Evolutionary conservation across 2,888 invertebrate genomes (phyloP).

Genomic region (Melinaea menophilus): DNA sequence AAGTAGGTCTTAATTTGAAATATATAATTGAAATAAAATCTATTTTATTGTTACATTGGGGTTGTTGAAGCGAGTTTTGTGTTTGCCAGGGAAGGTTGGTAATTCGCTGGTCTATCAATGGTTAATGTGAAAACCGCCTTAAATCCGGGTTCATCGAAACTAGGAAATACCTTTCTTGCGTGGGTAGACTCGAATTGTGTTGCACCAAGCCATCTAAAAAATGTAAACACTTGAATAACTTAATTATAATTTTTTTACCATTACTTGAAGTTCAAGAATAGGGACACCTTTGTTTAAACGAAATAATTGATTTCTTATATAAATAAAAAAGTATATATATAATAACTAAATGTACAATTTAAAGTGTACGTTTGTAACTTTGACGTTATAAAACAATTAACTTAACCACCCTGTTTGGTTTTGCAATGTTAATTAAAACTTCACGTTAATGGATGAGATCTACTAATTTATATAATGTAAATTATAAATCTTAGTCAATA

Average conservation of each 20-base stretch:
- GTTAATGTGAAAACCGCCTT: constrained; percentile 71
- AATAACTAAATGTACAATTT: too few species aligned
- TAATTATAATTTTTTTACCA: background rate
- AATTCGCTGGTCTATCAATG: constrained; percentile 58
- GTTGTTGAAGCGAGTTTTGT: constrained; percentile 47
- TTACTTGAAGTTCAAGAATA: background rate
- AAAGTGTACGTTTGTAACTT: too few species aligned
- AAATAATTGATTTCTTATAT: too few species aligned
- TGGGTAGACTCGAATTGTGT: constrained; percentile 84
- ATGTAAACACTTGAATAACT: background rate
- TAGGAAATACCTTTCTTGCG: constrained; percentile 86
- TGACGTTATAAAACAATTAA: too few species aligned
- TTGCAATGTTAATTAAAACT: too few species aligned
- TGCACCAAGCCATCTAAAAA: constrained; percentile 79
- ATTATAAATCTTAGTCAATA: too few species aligned
- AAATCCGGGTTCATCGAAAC: constrained; percentile 81
- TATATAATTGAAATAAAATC: background rate
- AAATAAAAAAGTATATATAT: too few species aligned
- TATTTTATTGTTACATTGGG: constrained; percentile 46
- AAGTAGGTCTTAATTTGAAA: too few species aligned
- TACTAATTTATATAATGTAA: too few species aligned
- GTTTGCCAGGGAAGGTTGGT: constrained; percentile 54
- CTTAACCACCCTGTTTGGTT: too few species aligned
- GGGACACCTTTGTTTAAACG: too few species aligned
- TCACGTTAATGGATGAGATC: too few species aligned